A percentile compares a stretch with the other conserved stretches of the same genome.
These are phyloP conservation scores for Tragelaphus strepsiceros DNA, from an alignment of 2,113 vertebrate genomes.

Conservation along the genomic window DNA sequence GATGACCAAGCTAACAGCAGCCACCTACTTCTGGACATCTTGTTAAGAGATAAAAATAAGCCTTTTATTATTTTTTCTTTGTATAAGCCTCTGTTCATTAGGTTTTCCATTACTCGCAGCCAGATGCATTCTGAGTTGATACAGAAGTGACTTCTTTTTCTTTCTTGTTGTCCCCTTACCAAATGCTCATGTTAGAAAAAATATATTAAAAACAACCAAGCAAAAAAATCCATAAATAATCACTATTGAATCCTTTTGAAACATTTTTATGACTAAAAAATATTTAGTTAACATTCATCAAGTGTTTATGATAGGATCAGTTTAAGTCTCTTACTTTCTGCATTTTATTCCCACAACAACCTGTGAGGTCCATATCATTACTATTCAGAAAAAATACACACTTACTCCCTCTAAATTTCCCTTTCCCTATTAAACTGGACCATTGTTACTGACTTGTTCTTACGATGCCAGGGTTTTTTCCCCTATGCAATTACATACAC, in stretches of 20 bases:
- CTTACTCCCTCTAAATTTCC: neutral
- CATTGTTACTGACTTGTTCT: slow-evolving; percentile 7
- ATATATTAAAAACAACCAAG: neutral
- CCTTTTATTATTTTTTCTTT: neutral
- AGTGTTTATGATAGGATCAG: neutral
- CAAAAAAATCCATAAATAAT: neutral
- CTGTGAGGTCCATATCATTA: neutral
- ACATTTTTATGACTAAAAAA: neutral
- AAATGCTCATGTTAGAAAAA: slow-evolving; percentile 4
- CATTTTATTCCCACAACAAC: neutral
- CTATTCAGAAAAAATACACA: neutral
- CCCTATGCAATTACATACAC: neutral
- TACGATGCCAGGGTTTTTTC: neutral
- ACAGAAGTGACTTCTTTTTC: neutral
- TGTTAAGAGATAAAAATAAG: neutral
- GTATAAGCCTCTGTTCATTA: neutral
- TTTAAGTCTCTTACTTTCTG: neutral
- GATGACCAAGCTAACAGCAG: neutral
- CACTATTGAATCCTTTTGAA: neutral
- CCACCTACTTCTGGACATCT: neutral
- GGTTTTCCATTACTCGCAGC: neutral
- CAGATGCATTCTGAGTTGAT: neutral
- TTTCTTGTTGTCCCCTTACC: neutral
- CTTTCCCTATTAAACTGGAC: slow-evolving; percentile 26
- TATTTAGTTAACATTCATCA: neutral